Evolutionary conservation across 1,140 invertebrate species (phyloP).

Genomic region (Physella acuta): DNA sequence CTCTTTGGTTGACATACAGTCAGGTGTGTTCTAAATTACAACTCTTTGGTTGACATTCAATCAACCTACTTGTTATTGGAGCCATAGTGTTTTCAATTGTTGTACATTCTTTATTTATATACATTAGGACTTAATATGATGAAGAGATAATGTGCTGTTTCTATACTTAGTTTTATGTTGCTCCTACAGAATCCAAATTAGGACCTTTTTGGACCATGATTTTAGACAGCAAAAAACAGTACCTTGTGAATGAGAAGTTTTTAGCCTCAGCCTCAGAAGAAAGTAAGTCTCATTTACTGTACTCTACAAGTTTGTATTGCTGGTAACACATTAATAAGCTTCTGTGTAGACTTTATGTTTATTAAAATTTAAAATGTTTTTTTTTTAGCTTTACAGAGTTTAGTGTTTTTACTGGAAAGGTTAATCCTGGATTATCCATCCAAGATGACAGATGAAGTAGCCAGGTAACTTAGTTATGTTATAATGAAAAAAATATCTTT

Average conservation of each 20-base stretch:
- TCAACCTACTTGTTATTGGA: no score
- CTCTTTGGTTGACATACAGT: constrained; percentile 61
- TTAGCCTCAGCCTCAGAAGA: constrained; percentile 72
- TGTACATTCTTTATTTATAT: no score
- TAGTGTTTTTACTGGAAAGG: constrained; percentile 67
- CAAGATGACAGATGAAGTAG: constrained; percentile 47
- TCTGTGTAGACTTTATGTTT: not conserved
- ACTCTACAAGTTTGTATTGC: not conserved
- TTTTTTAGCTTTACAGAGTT: constrained; percentile 46
- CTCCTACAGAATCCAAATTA: constrained; percentile 64
- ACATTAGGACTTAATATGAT: no score
- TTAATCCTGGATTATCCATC: constrained; percentile 67
- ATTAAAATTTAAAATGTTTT: not conserved
- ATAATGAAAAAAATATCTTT: no score
- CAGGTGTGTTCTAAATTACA: constrained; percentile 54
- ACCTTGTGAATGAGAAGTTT: constrained; percentile 71
- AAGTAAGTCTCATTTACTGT: constrained; percentile 55
- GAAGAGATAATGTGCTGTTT: not conserved
- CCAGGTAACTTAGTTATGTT: constrained; percentile 48
- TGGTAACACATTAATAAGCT: no score
- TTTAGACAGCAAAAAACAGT: constrained; percentile 74
- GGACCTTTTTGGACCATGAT: constrained; percentile 71
- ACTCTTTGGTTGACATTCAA: constrained; percentile 62
- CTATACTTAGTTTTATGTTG: constrained; percentile 20
- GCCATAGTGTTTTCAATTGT: no score